phyloP scores from a whole-genome alignment of 2,888 invertebrate genomes.

The Apotomis capreana region DNA sequence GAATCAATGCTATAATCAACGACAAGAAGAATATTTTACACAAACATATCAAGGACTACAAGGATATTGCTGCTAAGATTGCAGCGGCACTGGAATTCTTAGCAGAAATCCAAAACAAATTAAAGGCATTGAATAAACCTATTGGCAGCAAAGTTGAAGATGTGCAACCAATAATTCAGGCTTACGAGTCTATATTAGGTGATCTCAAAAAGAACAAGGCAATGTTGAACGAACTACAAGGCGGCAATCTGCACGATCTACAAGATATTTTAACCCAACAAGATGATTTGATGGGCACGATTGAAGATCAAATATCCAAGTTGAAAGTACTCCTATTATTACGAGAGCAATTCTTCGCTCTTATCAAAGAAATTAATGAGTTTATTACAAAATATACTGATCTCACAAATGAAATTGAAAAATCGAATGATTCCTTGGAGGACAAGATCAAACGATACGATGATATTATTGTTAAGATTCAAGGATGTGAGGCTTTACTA shows the following conservation, averaged over 20 bases:
- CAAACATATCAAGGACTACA: conserved; percentile 91
- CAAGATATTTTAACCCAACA: conserved; percentile 91
- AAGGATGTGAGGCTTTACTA: conserved; percentile 94
- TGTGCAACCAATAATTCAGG: conserved; percentile 90
- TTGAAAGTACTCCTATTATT: conserved; percentile 90
- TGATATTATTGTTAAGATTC: conserved; percentile 92
- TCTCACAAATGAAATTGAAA: conserved; percentile 92
- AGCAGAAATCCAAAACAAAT: conserved; percentile 90
- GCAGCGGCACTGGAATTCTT: conserved; percentile 92
- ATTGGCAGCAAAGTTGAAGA: conserved; percentile 94
- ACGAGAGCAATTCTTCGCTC: conserved; percentile 93
- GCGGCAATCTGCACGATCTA: conserved; percentile 89
- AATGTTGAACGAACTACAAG: conserved; percentile 90
- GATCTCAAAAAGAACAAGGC: conserved; percentile 91
- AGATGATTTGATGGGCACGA: conserved; percentile 92
- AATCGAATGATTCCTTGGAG: conserved; percentile 90
- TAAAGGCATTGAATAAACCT: conserved; percentile 92
- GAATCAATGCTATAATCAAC: conserved; percentile 88
- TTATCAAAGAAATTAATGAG: conserved; percentile 93
- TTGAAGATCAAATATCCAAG: conserved; percentile 93
- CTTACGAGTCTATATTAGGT: conserved; percentile 90
- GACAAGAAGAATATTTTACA: conserved; percentile 89
- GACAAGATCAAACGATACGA: conserved; percentile 95
- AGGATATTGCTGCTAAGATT: conserved; percentile 90
- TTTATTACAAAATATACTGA: conserved; percentile 94